These are phyloP conservation scores for Cephus sareptanus DNA, from an alignment of 2,888 invertebrate genomes.

Conservation along the genomic window DNA sequence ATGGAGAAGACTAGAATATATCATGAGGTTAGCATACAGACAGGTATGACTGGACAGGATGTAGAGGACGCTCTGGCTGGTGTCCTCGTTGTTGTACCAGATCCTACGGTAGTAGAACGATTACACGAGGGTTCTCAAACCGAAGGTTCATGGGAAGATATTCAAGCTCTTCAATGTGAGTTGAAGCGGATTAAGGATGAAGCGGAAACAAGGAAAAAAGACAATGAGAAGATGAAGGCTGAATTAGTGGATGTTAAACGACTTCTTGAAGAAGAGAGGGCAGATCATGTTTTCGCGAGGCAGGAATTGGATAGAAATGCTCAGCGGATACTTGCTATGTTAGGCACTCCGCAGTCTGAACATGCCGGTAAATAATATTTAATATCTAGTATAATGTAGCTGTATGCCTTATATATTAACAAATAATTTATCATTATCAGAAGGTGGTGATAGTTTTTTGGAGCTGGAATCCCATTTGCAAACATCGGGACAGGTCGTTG, in stretches of 20 bases:
- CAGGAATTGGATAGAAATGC: slow-evolving; percentile 81
- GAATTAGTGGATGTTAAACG: slow-evolving; percentile 71
- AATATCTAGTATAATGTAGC: neutral
- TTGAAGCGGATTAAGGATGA: slow-evolving; percentile 69
- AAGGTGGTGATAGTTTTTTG: slow-evolving; percentile 78
- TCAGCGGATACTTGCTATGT: slow-evolving; percentile 75
- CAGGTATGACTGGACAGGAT: slow-evolving; percentile 78
- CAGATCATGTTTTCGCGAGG: slow-evolving; percentile 79
- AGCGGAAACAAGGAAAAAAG: slow-evolving; percentile 32
- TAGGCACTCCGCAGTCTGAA: slow-evolving; percentile 64
- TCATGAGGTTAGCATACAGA: slow-evolving; percentile 83
- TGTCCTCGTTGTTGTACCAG: slow-evolving; percentile 58
- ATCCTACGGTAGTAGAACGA: slow-evolving; percentile 66
- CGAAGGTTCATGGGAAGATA: slow-evolving; percentile 74
- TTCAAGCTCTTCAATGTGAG: slow-evolving; percentile 72
- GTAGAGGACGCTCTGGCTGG: slow-evolving; percentile 80
- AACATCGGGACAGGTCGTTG: slow-evolving; percentile 79
- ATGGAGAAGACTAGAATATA: slow-evolving; percentile 77
- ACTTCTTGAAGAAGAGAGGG: slow-evolving; percentile 75
- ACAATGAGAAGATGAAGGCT: slow-evolving; percentile 72
- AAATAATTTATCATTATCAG: slow-evolving; percentile 39
- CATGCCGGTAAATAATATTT: slow-evolving; percentile 42
- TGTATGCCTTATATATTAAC: neutral
- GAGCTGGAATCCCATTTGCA: slow-evolving; percentile 82
- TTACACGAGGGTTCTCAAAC: slow-evolving; percentile 72